Base-by-base conservation (phyloP, 2,888 invertebrate genomes). In the Chrysolina haemoptera region DNA sequence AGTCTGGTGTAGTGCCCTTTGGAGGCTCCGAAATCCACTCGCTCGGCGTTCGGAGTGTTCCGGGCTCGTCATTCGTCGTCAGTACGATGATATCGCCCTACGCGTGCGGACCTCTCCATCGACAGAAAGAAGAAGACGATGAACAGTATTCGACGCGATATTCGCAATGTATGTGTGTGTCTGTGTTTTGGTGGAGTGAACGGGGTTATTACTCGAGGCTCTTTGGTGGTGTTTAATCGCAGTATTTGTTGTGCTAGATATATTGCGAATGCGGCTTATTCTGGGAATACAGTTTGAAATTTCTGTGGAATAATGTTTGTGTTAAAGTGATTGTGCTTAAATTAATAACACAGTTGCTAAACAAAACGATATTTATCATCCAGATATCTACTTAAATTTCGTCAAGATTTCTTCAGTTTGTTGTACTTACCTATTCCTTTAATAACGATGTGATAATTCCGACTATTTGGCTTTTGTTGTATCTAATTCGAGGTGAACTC, bases 11-110 rank as follows among this genome's bases (percentile, higher is more conserved):
- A 74, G 75, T 72, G 77, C 78, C 78, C 78, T 78, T 78, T 76
- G 59, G 69, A 73, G 77, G 69, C 70, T 75, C 66, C 63, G 64
- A 69, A 73, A 73, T 48, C 20, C 66, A 62, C 65, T 71, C 67
- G 71, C 68, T 71, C 71, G 48, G 68, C 50, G 41, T 41, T 70
- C 64, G 65, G 66, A 66, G 73, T 35, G 40, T 59, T 70, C 66
- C 69, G 59, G 53, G n/a, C 62, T 46, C 50, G 16, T 35, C 35
- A 8, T 35, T 35, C 35, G 67, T 64, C 66, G 71, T 71, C 80
- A 81, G 81, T 82, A 80, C 79, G 78, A 82, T 82, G 82, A 82
- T 82, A 81, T 80, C 81, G 71, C 82, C 82, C 63, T 82, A 82
- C 76, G 81, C 81, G 81, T 82, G 80, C 79, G 82, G 82, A 76